These are phyloP conservation scores for Epinephelus coioides DNA, from an alignment of 2,797 vertebrate genomes.

Conservation along the genomic window DNA sequence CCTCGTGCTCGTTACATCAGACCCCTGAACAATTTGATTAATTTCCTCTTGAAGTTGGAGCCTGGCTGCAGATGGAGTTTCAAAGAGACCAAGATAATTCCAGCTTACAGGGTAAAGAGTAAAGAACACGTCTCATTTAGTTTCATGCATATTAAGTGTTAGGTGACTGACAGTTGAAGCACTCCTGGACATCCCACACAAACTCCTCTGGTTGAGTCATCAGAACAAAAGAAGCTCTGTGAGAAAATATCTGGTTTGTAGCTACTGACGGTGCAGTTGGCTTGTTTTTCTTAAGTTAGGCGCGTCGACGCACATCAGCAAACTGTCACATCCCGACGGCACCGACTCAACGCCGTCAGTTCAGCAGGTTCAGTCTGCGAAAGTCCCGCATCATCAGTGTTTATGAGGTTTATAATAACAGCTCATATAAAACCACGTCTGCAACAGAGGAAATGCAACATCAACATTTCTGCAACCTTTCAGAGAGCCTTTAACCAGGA, in stretches of 20 bases:
- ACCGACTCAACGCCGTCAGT: no score
- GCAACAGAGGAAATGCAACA: not conserved
- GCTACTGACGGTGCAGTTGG: not conserved
- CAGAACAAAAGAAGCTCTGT: not conserved
- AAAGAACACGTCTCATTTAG: not conserved
- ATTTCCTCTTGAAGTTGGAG: not conserved
- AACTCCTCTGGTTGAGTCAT: conserved; percentile 1
- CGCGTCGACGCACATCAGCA: no score
- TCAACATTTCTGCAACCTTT: not conserved
- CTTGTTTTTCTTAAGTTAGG: not conserved
- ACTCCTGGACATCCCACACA: not conserved
- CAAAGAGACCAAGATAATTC: not conserved
- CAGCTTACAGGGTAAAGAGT: not conserved
- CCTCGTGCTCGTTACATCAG: not conserved
- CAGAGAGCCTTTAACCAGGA: not conserved
- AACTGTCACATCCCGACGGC: no score
- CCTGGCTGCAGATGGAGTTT: no score
- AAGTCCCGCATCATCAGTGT: not conserved
- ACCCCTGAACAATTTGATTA: not conserved
- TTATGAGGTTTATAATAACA: not conserved
- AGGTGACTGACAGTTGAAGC: not conserved
- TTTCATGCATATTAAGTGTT: not conserved
- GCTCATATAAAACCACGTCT: not conserved
- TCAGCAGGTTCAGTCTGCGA: not conserved
- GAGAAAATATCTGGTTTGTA: not conserved